Evolutionary conservation across 2,888 invertebrate species (phyloP), one percentile per base, ranked within the genome.

Genomic region (Apotomis betuletana): DNA sequence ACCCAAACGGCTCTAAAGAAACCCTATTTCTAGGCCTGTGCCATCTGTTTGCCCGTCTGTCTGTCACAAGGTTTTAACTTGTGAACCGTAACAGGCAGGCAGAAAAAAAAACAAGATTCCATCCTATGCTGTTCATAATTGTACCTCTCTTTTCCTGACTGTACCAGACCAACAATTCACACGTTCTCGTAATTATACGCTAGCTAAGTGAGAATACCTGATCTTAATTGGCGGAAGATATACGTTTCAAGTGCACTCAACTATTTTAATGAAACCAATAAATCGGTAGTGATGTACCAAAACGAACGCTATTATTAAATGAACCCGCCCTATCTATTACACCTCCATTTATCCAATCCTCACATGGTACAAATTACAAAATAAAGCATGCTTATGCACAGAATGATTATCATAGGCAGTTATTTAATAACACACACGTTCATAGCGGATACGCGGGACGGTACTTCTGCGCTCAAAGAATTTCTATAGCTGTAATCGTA

Each of bases 251-350:
- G 71, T 71, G 55, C 67, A 67, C 54, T 60, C 60, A 71, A 62
- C 67, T 67, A 71, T 67, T 71, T 71, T 71, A 71, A 71, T 71
- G 71, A 67, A 67, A 57, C 38, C 67, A 71, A 71, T 71, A 71
- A 71, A 71, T 71, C 71, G 67, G 71, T 71, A 67, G 71, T 71
- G 71, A 67, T 71, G 67, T 55, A 71, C 71, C 61, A 57, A 71
- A 70, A 71, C 59, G 64, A 27, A 44, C 71, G 55, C 71, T 71
- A 67, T 71, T 67, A 71, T 71, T 71, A 71, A 71, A 27, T 46
- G 54, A 49, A 36, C 57, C 70, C 71, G 67, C 61, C 71, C 71
- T 71, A 71, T 71, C 67, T 62, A 71, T 71, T 71, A 71, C 65
- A 51, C 71, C 49, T 57, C 61, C 63, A 69, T 70, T 70, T 71